A percentile compares a stretch with the other conserved stretches of the same genome.
These are phyloP conservation scores for Thysanoteuthis rhombus DNA, from an alignment of 2,888 invertebrate species.

Conservation along the genomic window DNA sequence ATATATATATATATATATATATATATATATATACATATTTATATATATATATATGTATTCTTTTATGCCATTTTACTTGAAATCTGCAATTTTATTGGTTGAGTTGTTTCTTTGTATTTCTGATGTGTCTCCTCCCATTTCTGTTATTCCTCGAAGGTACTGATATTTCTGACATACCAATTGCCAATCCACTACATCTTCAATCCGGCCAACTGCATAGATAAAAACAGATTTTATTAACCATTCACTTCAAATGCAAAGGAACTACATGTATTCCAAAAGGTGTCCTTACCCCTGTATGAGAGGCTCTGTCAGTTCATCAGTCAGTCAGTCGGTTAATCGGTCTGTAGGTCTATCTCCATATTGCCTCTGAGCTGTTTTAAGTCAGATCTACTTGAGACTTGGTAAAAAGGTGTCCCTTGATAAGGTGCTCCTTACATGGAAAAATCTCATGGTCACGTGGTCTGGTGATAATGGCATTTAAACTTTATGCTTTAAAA, in stretches of 20 bases:
- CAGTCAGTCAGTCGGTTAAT: too few relatives aligned
- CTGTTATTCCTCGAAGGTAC: not conserved
- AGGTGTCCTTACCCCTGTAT: too few relatives aligned
- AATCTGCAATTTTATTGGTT: not conserved
- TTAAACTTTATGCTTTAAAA: too few relatives aligned
- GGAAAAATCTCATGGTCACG: too few relatives aligned
- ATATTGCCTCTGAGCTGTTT: too few relatives aligned
- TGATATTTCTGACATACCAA: not conserved
- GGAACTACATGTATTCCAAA: not conserved
- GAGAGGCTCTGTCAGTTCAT: too few relatives aligned
- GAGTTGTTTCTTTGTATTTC: not conserved
- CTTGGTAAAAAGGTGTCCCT: too few relatives aligned
- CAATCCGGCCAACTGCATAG: not conserved
- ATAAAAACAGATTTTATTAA: not conserved
- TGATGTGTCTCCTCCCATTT: not conserved
- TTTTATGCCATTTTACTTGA: not conserved
- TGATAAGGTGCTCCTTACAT: too few relatives aligned
- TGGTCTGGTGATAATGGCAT: too few relatives aligned
- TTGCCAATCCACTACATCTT: not conserved
- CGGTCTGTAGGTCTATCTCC: too few relatives aligned
- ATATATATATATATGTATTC: not conserved
- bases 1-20: conserved; percentile 22
- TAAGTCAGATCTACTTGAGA: too few relatives aligned
- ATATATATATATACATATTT: conserved; percentile 30
- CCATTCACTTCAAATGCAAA: not conserved